Conservation (phyloP, 53 echinoderm and acorn worm genomes). For the Mesocentrotus franciscanus region DNA sequence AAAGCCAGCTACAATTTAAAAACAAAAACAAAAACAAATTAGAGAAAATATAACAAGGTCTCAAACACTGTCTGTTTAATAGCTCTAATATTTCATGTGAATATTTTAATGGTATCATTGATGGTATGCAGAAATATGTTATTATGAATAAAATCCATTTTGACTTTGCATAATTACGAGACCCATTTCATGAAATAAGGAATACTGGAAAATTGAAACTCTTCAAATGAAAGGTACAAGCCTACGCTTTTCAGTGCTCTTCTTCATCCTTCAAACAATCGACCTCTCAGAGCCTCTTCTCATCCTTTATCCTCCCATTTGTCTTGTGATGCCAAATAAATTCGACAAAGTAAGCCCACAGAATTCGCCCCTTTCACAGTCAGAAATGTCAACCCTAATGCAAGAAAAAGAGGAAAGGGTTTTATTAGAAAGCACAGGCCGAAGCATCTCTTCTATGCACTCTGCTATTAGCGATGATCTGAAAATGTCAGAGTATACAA, state of each 20-base stretch:
- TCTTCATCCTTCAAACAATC: background rate
- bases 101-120: too few relatives aligned
- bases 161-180: too few relatives aligned
- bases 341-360: constrained; percentile 20
- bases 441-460: background rate
- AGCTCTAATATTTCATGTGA: too few relatives aligned
- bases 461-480: background rate
- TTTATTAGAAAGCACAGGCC: background rate
- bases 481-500: constrained; percentile 7
- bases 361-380: background rate
- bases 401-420: background rate
- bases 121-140: too few relatives aligned
- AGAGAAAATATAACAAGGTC: too few relatives aligned
- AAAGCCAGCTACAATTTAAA: too few relatives aligned
- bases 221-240: too few relatives aligned
- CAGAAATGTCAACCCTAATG: constrained; percentile 14
- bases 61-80: too few relatives aligned
- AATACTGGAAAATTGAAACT: too few relatives aligned
- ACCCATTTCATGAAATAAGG: too few relatives aligned
- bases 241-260: background rate
- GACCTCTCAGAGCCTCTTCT: background rate
- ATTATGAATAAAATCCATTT: too few relatives aligned
- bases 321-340: constrained; percentile 5
- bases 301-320: background rate
- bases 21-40: too few relatives aligned